Evolutionary conservation across 2,113 vertebrate species (phyloP).

Genomic region (Xiphophorus maculatus): DNA sequence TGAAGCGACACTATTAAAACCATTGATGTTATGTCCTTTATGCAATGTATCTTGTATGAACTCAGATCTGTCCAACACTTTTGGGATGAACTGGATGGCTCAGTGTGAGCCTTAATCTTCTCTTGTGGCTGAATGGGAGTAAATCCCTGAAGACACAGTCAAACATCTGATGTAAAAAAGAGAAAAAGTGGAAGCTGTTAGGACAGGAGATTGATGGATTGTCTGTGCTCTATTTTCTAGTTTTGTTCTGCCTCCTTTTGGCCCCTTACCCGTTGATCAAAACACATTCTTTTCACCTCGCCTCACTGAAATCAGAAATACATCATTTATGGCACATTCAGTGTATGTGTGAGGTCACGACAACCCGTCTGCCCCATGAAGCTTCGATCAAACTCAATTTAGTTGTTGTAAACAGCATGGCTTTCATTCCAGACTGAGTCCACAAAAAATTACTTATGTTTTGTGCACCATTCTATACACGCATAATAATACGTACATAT

Average conservation of each 20-base stretch:
- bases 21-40: too few species aligned
- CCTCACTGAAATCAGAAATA: conserved; percentile 7
- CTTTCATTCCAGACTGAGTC: conserved; percentile 9
- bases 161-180: background rate
- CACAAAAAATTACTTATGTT: background rate
- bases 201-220: background rate
- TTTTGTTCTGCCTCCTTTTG: background rate
- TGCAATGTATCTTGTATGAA: background rate
- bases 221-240: background rate
- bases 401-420: background rate
- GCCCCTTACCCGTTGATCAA: background rate
- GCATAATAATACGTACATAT: background rate
- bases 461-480: background rate
- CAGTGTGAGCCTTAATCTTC: background rate
- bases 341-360: conserved; percentile 5
- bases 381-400: conserved; percentile 24
- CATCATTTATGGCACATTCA: conserved; percentile 8
- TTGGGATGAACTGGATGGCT: background rate
- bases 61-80: background rate
- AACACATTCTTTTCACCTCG: background rate
- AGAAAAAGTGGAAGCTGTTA: background rate
- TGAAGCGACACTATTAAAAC: background rate
- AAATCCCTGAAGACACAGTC: conserved; percentile 10
- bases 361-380: conserved; percentile 23
- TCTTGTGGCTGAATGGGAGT: background rate